Evolutionary conservation across 2,888 invertebrate species (phyloP).

Genomic region (Tineola bisselliella): DNA sequence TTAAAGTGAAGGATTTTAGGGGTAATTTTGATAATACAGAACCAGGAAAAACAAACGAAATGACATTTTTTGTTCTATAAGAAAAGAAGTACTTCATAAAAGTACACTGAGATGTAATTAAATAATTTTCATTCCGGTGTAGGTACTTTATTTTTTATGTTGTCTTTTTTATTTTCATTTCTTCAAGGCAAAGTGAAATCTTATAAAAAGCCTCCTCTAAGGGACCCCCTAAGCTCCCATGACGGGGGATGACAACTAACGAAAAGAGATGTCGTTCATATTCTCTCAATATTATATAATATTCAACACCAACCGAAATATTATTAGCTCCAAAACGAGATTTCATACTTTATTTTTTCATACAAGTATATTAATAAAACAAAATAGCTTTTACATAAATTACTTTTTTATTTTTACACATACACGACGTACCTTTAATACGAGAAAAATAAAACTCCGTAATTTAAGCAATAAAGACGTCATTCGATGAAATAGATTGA

Average conservation of each 20-base stretch:
- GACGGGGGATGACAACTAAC: constrained; percentile 17
- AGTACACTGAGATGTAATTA: too few species aligned
- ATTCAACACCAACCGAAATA: constrained; percentile 15
- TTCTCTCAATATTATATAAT: constrained; percentile 23
- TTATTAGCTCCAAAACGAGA: not conserved
- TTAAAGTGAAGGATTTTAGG: too few species aligned
- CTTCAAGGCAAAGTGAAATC: not conserved
- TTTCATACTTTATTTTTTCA: not conserved
- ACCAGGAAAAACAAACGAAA: too few species aligned
- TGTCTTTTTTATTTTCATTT: not conserved
- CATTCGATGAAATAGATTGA: too few species aligned
- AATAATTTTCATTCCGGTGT: not conserved
- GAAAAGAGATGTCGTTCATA: constrained; percentile 23
- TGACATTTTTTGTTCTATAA: too few species aligned
- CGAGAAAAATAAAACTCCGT: too few species aligned
- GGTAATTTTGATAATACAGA: too few species aligned
- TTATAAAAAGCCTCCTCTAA: constrained; percentile 7
- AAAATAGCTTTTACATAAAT: not conserved
- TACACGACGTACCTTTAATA: too few species aligned
- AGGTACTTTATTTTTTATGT: not conserved
- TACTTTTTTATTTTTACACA: not conserved
- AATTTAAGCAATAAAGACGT: too few species aligned
- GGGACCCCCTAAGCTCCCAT: constrained; percentile 14
- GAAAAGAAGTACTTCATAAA: too few species aligned
- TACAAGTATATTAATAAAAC: not conserved